Percentiles rank a stretch among this genome's conserved stretches.
phyloP scores from a whole-genome alignment of 2,797 vertebrate species.

The Microctenopoma lineatum region DNA sequence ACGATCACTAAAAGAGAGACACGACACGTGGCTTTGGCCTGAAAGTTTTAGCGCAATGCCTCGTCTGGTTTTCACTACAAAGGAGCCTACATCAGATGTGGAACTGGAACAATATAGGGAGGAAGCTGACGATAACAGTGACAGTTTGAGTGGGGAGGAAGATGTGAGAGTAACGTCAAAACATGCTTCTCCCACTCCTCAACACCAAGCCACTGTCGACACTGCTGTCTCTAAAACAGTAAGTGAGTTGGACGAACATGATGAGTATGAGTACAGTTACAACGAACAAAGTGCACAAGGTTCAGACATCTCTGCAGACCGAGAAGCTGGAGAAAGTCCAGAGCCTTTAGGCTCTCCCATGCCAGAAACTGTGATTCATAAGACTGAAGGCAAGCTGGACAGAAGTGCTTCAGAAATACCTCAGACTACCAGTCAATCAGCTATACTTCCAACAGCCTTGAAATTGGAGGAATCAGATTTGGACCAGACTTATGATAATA shows the following conservation, averaged over 20 bases:
- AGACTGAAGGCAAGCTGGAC: constrained; percentile 32
- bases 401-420: constrained; percentile 48
- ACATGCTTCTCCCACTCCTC: constrained; percentile 11
- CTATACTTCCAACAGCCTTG: constrained; percentile 17
- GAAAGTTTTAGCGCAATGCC: constrained; percentile 40
- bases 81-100: constrained; percentile 38
- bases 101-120: constrained; percentile 30
- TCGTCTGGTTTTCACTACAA: constrained; percentile 29
- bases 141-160: neutral
- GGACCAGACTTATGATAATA: constrained; percentile 24
- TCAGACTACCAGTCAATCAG: constrained; percentile 30
- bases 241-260: neutral
- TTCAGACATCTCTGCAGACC: constrained; percentile 28
- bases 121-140: constrained; percentile 19
- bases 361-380: constrained; percentile 32
- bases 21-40: constrained; percentile 21
- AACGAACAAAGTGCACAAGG: constrained; percentile 14
- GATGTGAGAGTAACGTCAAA: constrained; percentile 26
- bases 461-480: constrained; percentile 28
- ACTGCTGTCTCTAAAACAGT: neutral
- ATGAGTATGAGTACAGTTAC: constrained; percentile 37
- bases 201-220: constrained; percentile 6
- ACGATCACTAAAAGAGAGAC: constrained; percentile 34
- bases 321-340: constrained; percentile 28
- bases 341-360: constrained; percentile 19